Evolutionary conservation across 2,113 vertebrate genomes (phyloP).

Genomic region (Oenanthe melanoleuca): DNA sequence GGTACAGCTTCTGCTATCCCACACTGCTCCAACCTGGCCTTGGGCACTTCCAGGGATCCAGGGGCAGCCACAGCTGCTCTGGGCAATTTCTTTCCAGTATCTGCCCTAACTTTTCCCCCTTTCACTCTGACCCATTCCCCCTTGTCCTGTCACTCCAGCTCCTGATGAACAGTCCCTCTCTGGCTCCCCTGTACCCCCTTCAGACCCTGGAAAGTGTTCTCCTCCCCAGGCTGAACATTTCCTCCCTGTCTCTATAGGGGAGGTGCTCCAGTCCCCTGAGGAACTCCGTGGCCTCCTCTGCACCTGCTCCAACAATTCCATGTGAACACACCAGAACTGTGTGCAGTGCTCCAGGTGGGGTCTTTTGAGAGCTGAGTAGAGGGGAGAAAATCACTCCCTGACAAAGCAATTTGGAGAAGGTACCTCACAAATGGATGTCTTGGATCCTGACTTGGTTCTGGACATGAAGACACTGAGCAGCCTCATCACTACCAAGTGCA

Average conservation of each 20-base stretch:
- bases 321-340: background rate
- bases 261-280: background rate
- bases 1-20: background rate
- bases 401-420: background rate
- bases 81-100: background rate
- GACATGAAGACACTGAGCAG: constrained; percentile 99
- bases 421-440: constrained; percentile 95
- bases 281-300: rapidly evolving
- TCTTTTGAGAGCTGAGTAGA: background rate
- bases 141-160: background rate
- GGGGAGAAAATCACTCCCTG: background rate
- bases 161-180: background rate
- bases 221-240: background rate
- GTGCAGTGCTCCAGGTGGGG: background rate
- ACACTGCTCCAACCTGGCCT: background rate
- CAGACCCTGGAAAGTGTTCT: background rate
- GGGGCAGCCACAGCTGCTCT: background rate
- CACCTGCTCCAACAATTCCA: background rate
- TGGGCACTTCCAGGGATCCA: background rate
- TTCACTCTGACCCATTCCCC: background rate
- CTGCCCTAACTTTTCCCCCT: background rate
- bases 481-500: constrained; percentile 96
- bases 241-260: background rate
- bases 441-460: constrained; percentile 95
- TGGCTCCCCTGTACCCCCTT: background rate